A percentile compares a stretch with the other conserved stretches of the same genome.
These are phyloP conservation scores for Caranx ignobilis DNA, from an alignment of 2,113 vertebrate species.

Conservation along the genomic window DNA sequence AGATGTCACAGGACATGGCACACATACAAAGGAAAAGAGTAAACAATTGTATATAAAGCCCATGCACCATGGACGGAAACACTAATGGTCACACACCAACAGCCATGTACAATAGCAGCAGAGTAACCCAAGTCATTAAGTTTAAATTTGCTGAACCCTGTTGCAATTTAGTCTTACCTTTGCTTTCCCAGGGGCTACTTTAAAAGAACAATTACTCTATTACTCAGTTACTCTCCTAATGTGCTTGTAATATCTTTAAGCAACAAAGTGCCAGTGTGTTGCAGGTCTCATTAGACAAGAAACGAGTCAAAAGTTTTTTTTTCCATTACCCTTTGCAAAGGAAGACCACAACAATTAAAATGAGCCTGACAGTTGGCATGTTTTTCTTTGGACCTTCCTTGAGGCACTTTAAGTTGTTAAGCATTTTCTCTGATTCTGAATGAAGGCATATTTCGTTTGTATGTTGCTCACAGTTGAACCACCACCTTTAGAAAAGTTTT, in stretches of 20 bases:
- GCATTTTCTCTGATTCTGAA: conserved; percentile 8
- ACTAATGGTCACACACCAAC: background rate
- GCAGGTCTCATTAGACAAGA: conserved; percentile 38
- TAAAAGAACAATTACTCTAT: conserved; percentile 52
- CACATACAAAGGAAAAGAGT: background rate
- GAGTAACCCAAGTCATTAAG: conserved; percentile 4
- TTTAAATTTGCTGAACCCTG: conserved; percentile 33
- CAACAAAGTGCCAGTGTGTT: conserved; percentile 47
- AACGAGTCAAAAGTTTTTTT: conserved; percentile 45
- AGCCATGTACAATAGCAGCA: conserved; percentile 12
- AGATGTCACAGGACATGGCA: background rate
- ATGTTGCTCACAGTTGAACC: conserved; percentile 16
- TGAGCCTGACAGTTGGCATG: conserved; percentile 1
- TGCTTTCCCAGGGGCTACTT: conserved; percentile 45
- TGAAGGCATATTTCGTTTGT: conserved; percentile 10
- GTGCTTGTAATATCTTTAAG: conserved; percentile 57
- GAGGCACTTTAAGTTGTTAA: conserved; percentile 17
- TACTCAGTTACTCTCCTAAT: conserved; percentile 55
- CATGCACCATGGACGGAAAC: background rate
- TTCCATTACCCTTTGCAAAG: conserved; percentile 45
- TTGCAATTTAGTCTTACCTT: conserved; percentile 50
- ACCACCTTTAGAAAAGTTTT: background rate
- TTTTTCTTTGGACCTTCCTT: conserved; percentile 36
- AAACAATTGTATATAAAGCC: background rate
- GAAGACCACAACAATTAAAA: conserved; percentile 45